A percentile compares a stretch with the other conserved stretches of the same genome.
Evolutionary conservation across 2,888 invertebrate species (phyloP).

Genomic region (Tinea trinotella): DNA sequence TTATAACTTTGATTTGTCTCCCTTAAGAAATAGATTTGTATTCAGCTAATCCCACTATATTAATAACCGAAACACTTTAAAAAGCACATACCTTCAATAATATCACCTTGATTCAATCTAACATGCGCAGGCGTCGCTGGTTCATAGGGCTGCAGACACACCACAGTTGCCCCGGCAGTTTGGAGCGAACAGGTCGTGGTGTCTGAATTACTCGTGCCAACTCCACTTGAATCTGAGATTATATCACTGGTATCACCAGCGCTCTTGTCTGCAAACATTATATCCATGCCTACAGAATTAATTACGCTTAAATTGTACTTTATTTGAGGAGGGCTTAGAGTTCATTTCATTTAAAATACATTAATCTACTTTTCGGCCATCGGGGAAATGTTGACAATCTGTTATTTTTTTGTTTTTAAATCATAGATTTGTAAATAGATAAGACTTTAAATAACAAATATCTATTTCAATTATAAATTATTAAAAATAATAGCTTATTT

Average conservation of each 20-base stretch:
- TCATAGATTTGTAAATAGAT: no score
- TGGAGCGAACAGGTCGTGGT: constrained; percentile 83
- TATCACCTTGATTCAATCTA: constrained; percentile 88
- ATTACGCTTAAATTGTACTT: constrained; percentile 1
- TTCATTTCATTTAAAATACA: no score
- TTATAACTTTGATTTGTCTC: no score
- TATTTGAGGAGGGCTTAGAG: no score
- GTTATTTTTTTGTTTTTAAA: no score
- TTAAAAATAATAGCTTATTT: no score
- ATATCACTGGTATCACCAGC: constrained; percentile 92
- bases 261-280: constrained; percentile 83
- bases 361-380: no score
- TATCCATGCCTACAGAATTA: constrained; percentile 16
- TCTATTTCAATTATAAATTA: no score
- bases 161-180: constrained; percentile 82
- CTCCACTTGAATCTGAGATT: constrained; percentile 93
- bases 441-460: no score
- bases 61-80: background rate
- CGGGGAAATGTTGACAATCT: no score
- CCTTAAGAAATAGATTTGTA: no score
- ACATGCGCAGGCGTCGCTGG: constrained; percentile 83
- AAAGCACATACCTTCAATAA: constrained; percentile 80
- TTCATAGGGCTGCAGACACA: constrained; percentile 87
- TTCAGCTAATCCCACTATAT: background rate
- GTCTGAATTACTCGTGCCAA: constrained; percentile 91